phyloP scores from a whole-genome alignment of 2,888 invertebrate species.

The Metopia argyrocephala region DNA sequence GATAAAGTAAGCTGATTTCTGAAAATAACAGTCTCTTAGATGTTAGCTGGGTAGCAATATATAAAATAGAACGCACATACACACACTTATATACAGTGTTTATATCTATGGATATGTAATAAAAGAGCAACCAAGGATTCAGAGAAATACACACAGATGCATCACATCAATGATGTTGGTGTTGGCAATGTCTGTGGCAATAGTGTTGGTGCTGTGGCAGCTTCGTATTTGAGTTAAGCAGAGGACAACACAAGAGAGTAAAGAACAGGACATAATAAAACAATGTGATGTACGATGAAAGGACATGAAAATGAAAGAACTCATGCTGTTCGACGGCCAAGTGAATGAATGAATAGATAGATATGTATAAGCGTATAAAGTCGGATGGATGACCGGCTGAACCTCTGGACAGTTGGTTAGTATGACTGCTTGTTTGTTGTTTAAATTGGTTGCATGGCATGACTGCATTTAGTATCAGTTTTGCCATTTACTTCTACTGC shows the following conservation, averaged over 20 bases:
- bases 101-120: neutral
- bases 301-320: constrained; percentile 51
- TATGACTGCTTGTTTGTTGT: constrained; percentile 37
- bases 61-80: neutral
- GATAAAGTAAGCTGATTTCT: too few species aligned
- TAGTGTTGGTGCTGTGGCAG: constrained; percentile 6
- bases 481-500: constrained; percentile 41
- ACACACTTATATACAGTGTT: neutral
- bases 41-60: too few species aligned
- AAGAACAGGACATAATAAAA: constrained; percentile 42
- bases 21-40: too few species aligned
- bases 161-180: constrained; percentile 22
- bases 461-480: constrained; percentile 55
- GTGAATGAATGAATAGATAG: constrained; percentile 43
- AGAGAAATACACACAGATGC: constrained; percentile 40
- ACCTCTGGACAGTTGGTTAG: constrained; percentile 37
- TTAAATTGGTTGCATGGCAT: constrained; percentile 56
- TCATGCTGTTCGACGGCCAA: constrained; percentile 56
- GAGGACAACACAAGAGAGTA: neutral
- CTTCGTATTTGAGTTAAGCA: constrained; percentile 21
- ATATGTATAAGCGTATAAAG: constrained; percentile 6
- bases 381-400: constrained; percentile 49
- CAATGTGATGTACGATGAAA: constrained; percentile 57
- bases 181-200: neutral
- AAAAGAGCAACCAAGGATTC: constrained; percentile 46